These are phyloP conservation scores for Erebia aethiops DNA, from an alignment of 2,888 invertebrate species.

Conservation along the genomic window DNA sequence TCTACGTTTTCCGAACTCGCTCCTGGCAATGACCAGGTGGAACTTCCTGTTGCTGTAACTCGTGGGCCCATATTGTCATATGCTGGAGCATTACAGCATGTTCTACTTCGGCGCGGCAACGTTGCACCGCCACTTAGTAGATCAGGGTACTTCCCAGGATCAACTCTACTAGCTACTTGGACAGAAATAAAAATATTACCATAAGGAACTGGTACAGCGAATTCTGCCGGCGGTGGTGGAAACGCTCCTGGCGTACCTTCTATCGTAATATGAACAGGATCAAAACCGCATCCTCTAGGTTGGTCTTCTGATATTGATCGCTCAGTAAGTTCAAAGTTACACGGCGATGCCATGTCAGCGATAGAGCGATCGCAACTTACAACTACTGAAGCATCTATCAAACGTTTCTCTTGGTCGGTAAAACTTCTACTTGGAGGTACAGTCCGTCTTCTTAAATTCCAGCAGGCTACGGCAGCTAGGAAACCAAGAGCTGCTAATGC, in stretches of 20 bases:
- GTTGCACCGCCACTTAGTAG: constrained; percentile 82
- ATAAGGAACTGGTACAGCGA: constrained; percentile 80
- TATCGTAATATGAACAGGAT: constrained; percentile 85
- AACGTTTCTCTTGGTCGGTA: constrained; percentile 93
- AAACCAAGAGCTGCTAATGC: constrained; percentile 87
- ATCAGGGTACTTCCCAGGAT: constrained; percentile 87
- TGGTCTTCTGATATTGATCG: constrained; percentile 68
- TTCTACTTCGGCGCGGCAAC: constrained; percentile 76
- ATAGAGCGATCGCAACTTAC: constrained; percentile 86
- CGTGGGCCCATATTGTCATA: constrained; percentile 96
- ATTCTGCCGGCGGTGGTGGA: constrained; percentile 80
- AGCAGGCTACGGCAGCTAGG: constrained; percentile 76
- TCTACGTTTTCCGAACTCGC: constrained; percentile 68
- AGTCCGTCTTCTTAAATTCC: constrained; percentile 88
- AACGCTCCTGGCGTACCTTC: constrained; percentile 80
- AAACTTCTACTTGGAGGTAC: constrained; percentile 87
- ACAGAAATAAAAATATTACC: constrained; percentile 94
- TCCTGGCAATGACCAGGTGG: constrained; percentile 91
- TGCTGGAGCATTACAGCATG: constrained; percentile 84
- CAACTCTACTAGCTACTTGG: constrained; percentile 84
- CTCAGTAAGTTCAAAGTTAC: constrained; percentile 78
- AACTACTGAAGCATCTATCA: constrained; percentile 89
- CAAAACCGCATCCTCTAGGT: constrained; percentile 76
- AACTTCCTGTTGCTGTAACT: constrained; percentile 93
- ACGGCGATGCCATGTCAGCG: constrained; percentile 84